A percentile compares a stretch with the other conserved stretches of the same genome.
Conservation (phyloP, 2,113 vertebrate genomes). For the Gulo gulo region DNA sequence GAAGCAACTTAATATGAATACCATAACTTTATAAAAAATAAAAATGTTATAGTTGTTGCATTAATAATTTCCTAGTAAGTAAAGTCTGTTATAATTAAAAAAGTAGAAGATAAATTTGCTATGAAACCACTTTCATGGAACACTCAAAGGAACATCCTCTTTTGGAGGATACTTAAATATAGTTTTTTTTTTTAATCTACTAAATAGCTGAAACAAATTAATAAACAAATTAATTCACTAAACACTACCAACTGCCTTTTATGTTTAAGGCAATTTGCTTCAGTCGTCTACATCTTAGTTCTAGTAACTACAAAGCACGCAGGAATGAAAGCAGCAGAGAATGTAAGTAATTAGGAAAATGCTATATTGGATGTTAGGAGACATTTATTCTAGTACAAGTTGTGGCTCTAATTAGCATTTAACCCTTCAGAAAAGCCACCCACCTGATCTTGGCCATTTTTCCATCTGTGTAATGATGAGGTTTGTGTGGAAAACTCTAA, state of each 20-base stretch:
- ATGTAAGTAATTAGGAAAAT: constrained; percentile 2
- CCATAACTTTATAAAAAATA: not conserved
- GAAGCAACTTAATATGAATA: not conserved
- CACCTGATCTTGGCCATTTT: not conserved
- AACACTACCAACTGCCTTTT: not conserved
- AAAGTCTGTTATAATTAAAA: not conserved
- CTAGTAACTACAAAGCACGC: not conserved
- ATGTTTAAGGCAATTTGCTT: constrained; percentile 20
- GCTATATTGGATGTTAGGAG: not conserved
- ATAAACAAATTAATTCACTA: constrained; percentile 32
- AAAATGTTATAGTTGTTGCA: not conserved
- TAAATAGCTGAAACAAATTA: constrained; percentile 29
- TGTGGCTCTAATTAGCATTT: not conserved
- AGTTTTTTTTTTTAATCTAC: not conserved
- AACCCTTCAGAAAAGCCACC: not conserved
- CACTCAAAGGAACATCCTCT: not conserved
- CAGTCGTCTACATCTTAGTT: constrained; percentile 23
- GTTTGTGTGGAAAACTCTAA: not conserved
- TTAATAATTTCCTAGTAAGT: not conserved
- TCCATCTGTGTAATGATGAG: not conserved
- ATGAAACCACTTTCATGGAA: not conserved
- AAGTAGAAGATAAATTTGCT: not conserved
- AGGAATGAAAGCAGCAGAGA: not conserved
- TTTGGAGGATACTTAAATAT: not conserved
- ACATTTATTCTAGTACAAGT: not conserved